Percentiles rank a stretch among this genome's conserved stretches.
These are phyloP conservation scores for Microcebus tavaratra DNA, from an alignment of 2,113 vertebrate species.

Conservation along the genomic window DNA sequence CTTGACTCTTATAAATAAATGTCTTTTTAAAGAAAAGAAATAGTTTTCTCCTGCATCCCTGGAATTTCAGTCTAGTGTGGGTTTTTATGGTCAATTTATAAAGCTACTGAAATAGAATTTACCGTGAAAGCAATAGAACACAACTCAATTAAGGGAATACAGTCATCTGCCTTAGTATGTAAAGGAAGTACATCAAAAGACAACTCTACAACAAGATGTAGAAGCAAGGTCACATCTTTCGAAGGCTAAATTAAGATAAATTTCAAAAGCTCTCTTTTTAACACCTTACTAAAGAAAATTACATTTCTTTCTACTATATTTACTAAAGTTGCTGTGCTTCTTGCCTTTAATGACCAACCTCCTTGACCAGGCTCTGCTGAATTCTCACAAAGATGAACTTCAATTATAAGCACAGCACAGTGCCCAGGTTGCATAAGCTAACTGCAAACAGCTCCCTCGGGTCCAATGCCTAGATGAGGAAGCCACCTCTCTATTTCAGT, in stretches of 20 bases:
- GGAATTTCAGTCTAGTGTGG: constrained; percentile 40
- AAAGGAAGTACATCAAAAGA: constrained; percentile 66
- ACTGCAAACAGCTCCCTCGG: constrained; percentile 29
- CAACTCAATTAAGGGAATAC: constrained; percentile 69
- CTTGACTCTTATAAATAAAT: constrained; percentile 38
- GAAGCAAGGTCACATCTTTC: constrained; percentile 63
- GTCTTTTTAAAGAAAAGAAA: constrained; percentile 47
- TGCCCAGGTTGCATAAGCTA: constrained; percentile 47
- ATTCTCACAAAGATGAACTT: constrained; percentile 72
- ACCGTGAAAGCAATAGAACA: constrained; percentile 65
- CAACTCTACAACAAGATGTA: constrained; percentile 36
- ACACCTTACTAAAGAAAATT: constrained; percentile 68
- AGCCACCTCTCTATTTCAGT: constrained; percentile 17
- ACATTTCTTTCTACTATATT: constrained; percentile 67
- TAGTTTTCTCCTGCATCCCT: neutral
- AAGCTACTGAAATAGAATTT: constrained; percentile 67
- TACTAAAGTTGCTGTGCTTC: constrained; percentile 59
- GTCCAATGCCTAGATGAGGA: neutral
- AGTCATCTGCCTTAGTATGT: constrained; percentile 53
- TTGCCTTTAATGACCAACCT: constrained; percentile 69
- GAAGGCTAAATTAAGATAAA: constrained; percentile 73
- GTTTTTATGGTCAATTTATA: constrained; percentile 61
- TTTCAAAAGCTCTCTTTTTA: constrained; percentile 68
- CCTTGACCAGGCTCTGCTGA: constrained; percentile 69
- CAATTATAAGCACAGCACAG: constrained; percentile 53